A percentile compares a stretch with the other conserved stretches of the same genome.
phyloP scores from a whole-genome alignment of 2,113 vertebrate genomes.

The Salvelinus sp. region DNA sequence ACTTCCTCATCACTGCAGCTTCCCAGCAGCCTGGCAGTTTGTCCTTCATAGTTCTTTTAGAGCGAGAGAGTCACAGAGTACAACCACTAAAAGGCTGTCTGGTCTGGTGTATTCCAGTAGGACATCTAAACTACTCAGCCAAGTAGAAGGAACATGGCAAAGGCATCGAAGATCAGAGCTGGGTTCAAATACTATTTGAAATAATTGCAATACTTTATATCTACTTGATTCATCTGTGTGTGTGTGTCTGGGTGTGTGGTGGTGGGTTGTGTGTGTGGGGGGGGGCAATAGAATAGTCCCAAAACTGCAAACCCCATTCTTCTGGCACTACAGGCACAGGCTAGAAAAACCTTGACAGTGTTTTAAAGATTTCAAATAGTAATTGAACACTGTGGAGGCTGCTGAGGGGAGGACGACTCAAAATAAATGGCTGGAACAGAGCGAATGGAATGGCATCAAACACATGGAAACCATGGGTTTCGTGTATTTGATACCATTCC shows the following conservation, averaged over 20 bases:
- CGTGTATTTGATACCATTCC: too few species aligned
- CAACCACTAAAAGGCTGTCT: constrained; percentile 22
- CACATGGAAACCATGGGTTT: too few species aligned
- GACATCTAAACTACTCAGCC: constrained; percentile 26
- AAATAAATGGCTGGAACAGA: too few species aligned
- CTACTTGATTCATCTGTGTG: background rate
- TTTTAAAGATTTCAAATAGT: too few species aligned
- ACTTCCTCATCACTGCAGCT: background rate
- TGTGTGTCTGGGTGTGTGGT: background rate
- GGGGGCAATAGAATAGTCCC: constrained; percentile 3
- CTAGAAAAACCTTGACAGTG: background rate
- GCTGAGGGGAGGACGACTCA: too few species aligned
- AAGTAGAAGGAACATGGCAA: constrained; percentile 41
- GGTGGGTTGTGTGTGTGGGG: background rate
- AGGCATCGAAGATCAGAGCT: constrained; percentile 24
- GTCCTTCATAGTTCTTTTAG: constrained; percentile 14
- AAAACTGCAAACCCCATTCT: background rate
- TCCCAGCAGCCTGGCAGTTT: background rate
- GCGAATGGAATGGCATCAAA: too few species aligned
- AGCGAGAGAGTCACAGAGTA: background rate
- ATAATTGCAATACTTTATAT: background rate
- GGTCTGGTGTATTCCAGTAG: constrained; percentile 8
- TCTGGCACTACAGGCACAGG: background rate
- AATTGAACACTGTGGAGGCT: too few species aligned
- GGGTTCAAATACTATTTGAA: constrained; percentile 13